A percentile compares a stretch with the other conserved stretches of the same genome.
Evolutionary conservation across 2,888 invertebrate species (phyloP).

Genomic region (Cryptophagus acutangulus): DNA sequence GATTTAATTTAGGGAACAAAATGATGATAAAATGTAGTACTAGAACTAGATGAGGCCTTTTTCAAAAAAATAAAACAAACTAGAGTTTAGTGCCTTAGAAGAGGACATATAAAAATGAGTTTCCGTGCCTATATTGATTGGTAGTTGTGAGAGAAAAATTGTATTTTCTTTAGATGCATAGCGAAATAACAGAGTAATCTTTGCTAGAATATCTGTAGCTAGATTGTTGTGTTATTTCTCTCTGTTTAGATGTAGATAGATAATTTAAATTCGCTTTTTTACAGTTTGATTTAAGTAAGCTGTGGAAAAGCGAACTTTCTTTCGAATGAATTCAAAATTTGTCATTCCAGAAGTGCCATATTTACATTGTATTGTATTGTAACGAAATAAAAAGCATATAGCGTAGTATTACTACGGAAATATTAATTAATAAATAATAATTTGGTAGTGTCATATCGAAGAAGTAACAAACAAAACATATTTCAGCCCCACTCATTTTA

Average conservation of each 20-base stretch:
- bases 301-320: conserved; percentile 9
- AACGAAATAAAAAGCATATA: too few species aligned
- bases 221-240: not conserved
- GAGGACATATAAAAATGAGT: conserved; percentile 42
- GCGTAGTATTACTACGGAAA: too few species aligned
- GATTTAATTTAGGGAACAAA: too few species aligned
- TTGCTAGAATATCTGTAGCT: too few species aligned
- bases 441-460: conserved; percentile 20
- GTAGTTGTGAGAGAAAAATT: conserved; percentile 15
- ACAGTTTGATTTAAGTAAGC: not conserved
- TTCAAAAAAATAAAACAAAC: conserved; percentile 30
- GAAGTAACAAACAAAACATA: conserved; percentile 13
- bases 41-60: conserved; percentile 41
- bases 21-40: too few species aligned
- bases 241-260: not conserved
- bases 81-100: conserved; percentile 46
- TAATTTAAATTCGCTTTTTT: not conserved
- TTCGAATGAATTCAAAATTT: conserved; percentile 18
- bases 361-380: too few species aligned
- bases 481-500: too few species aligned
- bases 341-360: conserved; percentile 36
- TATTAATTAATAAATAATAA: conserved; percentile 11
- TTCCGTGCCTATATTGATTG: conserved; percentile 26
- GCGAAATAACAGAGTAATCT: conserved; percentile 15
- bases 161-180: too few species aligned